Conservation (phyloP, 2,113 vertebrate genomes). For the Megaleporinus macrocephalus region DNA sequence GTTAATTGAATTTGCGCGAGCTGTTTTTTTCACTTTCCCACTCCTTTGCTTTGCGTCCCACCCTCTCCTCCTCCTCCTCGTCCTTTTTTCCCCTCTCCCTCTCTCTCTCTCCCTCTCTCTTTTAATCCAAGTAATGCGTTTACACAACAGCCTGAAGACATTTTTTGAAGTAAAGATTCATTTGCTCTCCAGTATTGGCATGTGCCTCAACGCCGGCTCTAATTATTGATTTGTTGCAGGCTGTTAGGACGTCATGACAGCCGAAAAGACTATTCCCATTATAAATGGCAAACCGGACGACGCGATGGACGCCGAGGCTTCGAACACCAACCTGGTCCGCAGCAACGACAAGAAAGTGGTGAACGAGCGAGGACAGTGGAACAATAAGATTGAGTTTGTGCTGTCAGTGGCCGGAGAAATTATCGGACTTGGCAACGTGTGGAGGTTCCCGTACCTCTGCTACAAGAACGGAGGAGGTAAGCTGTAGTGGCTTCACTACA, state of each 20-base stretch:
- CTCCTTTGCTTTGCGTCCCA: not conserved
- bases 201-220: conserved; percentile 14
- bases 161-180: conserved; percentile 17
- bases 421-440: conserved; percentile 96
- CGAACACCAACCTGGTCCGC: conserved; percentile 78
- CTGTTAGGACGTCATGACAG: conserved; percentile 91
- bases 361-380: conserved; percentile 97
- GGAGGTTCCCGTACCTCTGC: conserved; percentile 98
- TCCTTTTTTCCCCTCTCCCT: not conserved
- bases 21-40: conserved; percentile 9
- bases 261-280: conserved; percentile 93
- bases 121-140: conserved; percentile 25
- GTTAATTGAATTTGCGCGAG: conserved; percentile 29
- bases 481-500: conserved; percentile 45
- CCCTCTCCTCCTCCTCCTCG: not conserved
- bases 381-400: conserved; percentile 97
- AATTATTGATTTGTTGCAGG: conserved; percentile 63
- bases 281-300: conserved; percentile 96
- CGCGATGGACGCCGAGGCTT: conserved; percentile 85
- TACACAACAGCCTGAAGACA: not conserved
- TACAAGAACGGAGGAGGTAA: conserved; percentile 99
- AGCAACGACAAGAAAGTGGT: conserved; percentile 83
- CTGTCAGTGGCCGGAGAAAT: conserved; percentile 98
- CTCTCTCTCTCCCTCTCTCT: not conserved
- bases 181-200: not conserved